Evolutionary conservation across 1,140 invertebrate genomes (phyloP), one percentile per base, ranked within the genome.

Genomic region (Drosophila willistoni): DNA sequence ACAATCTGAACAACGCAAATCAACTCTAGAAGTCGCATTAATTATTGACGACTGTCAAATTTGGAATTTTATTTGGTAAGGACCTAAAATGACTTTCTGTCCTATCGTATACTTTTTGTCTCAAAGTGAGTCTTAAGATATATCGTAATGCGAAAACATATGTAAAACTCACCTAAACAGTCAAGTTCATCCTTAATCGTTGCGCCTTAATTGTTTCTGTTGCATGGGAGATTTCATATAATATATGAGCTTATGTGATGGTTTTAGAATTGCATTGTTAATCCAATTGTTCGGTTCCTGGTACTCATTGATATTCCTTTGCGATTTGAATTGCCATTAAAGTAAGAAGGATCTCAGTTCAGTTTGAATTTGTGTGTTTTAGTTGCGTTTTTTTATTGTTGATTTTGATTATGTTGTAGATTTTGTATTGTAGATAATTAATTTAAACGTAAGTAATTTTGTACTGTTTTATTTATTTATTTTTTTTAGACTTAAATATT

Each of bases 401-500:
- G 4, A 19, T 9, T 57, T 59, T 51, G 34, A 47, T 56, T 79
- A 39, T 59, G 22, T 55, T 51, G 36, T 41, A 17, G 36, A 57
- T 22, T 55, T 60, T 12, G 12, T 55, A 36, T 25, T 42, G 51
- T 63, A 34, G 14, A 34, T 69, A 36, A 36, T 66, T 69, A 39
- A 29, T 63, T 44, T 62, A 66, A 13, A 17, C 54, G 63, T 64
- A 42, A 66, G 41, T 68, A 41, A 69, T 76, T 89, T 86, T 80
- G 73, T 89, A 80, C 84, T 77, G 34, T 69, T 71, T 74, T 72
- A 64, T 12, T 59, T 42, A 66, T 75, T 59, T 42, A 63, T 75
- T 76, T 70, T 64, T 14, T 59, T 71, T 76, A 79, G 42, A 51
- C 69, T 86, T 86, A 86, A 73, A 75, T 74, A 61, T 82, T 86